phyloP scores from a whole-genome alignment of 2,797 vertebrate species.

The Catostomus latipinnis region DNA sequence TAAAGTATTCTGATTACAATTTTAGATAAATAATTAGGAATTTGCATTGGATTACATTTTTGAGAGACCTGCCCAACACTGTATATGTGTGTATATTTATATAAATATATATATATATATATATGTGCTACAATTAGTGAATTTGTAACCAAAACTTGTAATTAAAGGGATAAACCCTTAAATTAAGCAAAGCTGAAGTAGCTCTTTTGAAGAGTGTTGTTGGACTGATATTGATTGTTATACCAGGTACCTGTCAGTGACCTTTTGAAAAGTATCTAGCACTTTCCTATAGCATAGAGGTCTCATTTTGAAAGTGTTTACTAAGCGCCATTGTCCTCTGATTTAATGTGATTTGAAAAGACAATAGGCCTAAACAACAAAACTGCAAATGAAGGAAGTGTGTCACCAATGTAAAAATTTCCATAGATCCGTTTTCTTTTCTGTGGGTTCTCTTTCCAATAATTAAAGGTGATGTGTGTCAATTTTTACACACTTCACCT shows the following conservation, averaged over 20 bases:
- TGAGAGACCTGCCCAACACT: too few relatives aligned
- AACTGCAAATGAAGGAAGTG: slow-evolving; percentile 20
- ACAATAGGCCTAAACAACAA: neutral
- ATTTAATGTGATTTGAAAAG: neutral
- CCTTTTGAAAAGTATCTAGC: slow-evolving; percentile 29
- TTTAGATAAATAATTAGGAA: too few relatives aligned
- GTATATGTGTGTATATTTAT: too few relatives aligned
- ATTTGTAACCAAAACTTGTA: slow-evolving; percentile 17
- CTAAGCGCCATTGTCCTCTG: neutral
- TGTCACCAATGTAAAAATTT: slow-evolving; percentile 41
- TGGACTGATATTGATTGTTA: slow-evolving; percentile 10
- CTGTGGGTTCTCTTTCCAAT: neutral
- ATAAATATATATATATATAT: too few relatives aligned
- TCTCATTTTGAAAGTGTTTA: slow-evolving; percentile 43
- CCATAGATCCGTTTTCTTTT: slow-evolving; percentile 1
- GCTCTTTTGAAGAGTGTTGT: slow-evolving; percentile 7
- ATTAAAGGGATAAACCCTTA: neutral
- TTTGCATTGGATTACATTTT: too few relatives aligned
- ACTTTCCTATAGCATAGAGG: slow-evolving; percentile 35
- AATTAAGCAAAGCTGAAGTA: slow-evolving; percentile 2
- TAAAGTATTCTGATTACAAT: too few relatives aligned
- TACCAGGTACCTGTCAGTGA: slow-evolving; percentile 18
- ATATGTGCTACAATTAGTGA: slow-evolving; percentile 10
- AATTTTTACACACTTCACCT: too few relatives aligned
- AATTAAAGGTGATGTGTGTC: too few relatives aligned